phyloP scores from a whole-genome alignment of 2,113 vertebrate species.

The Lynx canadensis region DNA sequence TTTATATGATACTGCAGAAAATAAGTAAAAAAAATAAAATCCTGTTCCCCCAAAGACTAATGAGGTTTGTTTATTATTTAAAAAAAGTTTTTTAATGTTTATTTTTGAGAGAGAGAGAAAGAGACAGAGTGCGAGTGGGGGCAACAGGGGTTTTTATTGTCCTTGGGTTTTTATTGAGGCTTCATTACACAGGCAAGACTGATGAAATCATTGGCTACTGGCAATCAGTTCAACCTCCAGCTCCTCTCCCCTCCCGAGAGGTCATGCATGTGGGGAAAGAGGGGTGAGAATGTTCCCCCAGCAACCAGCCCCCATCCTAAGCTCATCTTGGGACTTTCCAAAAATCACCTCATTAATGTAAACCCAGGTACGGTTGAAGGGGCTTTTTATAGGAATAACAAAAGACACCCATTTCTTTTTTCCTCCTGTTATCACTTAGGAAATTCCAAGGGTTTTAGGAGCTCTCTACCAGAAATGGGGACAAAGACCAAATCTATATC shows the following conservation, averaged over 20 bases:
- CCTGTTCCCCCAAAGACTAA: background rate
- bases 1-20: background rate
- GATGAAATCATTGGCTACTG: background rate
- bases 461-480: background rate
- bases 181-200: background rate
- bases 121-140: too few species aligned
- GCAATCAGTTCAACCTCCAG: background rate
- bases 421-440: background rate
- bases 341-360: slow-evolving; percentile 40
- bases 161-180: background rate
- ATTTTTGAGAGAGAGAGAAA: too few species aligned
- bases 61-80: background rate
- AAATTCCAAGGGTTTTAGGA: slow-evolving; percentile 1
- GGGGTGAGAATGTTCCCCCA: background rate
- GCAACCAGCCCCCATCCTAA: background rate
- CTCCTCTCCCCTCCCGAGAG: background rate
- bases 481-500: background rate
- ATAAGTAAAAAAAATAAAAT: slow-evolving; percentile 22
- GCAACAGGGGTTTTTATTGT: too few species aligned
- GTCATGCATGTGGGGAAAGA: background rate
- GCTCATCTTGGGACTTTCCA: background rate
- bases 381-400: background rate
- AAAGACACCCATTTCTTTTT: background rate
- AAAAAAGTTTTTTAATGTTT: too few species aligned
- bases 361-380: background rate